Base-by-base conservation (phyloP, 2,113 vertebrate species). In the Scalopus aquaticus region DNA sequence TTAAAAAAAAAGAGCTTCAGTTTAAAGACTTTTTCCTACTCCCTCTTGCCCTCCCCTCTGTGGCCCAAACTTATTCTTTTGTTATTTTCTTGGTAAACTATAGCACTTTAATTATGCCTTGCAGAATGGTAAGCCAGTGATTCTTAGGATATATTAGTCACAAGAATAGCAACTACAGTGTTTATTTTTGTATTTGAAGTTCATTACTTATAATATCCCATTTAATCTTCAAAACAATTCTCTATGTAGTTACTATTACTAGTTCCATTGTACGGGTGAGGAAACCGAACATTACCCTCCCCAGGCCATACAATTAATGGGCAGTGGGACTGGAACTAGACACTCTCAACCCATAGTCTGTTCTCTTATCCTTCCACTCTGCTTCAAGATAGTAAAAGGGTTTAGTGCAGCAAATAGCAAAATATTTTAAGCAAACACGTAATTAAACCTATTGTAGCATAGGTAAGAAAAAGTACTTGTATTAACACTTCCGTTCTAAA, bases 401-500 rank as follows among this genome's bases (percentile, higher is more conserved):
- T 65, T 64, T 81, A 35, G 13, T 70, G 70, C 6, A 78, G 91
- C 44, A 76, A n/a, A 42, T 49, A 28, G 13, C 37, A 67, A 86
- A 64, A 30, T 44, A 10, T 67, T 39, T 88, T 76, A 39, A 74
- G 35, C 39, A 67, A n/a, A 28, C 39, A 49, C 8, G 26, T 22
- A 65, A 51, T 79, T 88, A 49, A 86, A 70, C 56, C 20, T 69
- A 37, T 22, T 87, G 35, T 9, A 30, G 24, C 46, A 89, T 85
- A 82, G 6, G 35, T 42, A 86, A 62, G 37, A 79, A 56, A 44
- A 93, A 65, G 79, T 69, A 30, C 44, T 70, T 94, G 44, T 82
- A 32, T 88, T 77, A 62, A 37, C 22, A 76, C 54, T 82, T 96
- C 10, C 42, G 46, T 73, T 96, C 35, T 51, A 82, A 88, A 77